phyloP scores from a whole-genome alignment of 1,140 invertebrate genomes.

The Oscheius sp. region DNA sequence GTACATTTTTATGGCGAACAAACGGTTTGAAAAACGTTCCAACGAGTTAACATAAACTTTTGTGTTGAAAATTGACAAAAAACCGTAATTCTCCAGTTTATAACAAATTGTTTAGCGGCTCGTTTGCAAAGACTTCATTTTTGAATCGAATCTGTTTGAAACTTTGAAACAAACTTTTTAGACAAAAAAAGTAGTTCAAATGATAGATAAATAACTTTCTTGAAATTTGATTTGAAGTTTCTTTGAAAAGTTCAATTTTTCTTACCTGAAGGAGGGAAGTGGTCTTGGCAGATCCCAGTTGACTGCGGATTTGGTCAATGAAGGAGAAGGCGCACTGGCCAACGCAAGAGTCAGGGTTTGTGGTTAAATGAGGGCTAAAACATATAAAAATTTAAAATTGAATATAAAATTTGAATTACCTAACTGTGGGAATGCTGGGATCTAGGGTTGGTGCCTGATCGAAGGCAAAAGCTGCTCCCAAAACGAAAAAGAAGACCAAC shows the following conservation, averaged over 20 bases:
- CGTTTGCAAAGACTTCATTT: too few relatives aligned
- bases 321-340: conserved; percentile 59
- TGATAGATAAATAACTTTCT: too few relatives aligned
- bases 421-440: conserved; percentile 45
- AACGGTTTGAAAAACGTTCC: too few relatives aligned
- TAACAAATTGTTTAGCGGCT: too few relatives aligned
- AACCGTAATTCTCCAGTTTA: too few relatives aligned
- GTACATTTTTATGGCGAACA: too few relatives aligned
- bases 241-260: neutral
- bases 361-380: conserved; percentile 39
- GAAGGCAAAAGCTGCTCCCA: conserved; percentile 24
- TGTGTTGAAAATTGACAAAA: too few relatives aligned
- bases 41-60: too few relatives aligned
- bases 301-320: conserved; percentile 49
- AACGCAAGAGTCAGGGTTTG: conserved; percentile 54
- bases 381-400: neutral
- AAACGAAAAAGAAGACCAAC: neutral
- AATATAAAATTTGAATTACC: conserved; percentile 27
- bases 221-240: neutral
- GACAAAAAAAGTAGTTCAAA: too few relatives aligned
- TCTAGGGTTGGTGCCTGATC: conserved; percentile 44
- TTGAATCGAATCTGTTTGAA: too few relatives aligned
- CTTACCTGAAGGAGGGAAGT: conserved; percentile 39
- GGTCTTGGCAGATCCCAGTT: conserved; percentile 47
- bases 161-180: too few relatives aligned